Evolutionary conservation across 2,888 invertebrate genomes (phyloP), one percentile per base, ranked within the genome.

Genomic region (Cryptus viduatorius): DNA sequence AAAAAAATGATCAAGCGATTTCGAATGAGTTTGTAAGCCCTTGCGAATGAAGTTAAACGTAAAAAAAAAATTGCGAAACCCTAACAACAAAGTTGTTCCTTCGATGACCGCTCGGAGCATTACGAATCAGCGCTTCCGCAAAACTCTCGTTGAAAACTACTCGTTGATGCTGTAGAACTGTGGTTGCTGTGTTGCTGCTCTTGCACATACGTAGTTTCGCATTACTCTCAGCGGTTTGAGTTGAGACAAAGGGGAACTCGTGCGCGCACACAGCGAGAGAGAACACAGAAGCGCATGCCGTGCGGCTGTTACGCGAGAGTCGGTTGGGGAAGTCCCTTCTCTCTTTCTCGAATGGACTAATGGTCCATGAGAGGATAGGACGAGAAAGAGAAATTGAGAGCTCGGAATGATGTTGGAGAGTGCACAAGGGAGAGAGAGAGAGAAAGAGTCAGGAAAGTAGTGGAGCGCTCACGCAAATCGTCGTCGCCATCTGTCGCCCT

Each of bases 401-500:
- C 79, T 65, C 29, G 64, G 16, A 46, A 73, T 42, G 46, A 37
- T 37, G 73, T 78, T 56, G 67, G 37, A 78, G 82, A 72, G 68
- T 44, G 61, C 76, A 61, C 50, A 77, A 77, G 71, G 76, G 80
- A 76, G 72, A 76, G 65, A 29, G n/a, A 48, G 67, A 31, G 44
- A 19, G 46, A 8, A 19, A 29, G 69, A 19, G 61, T 19, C 8
- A 61, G 83, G 78, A 69, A 71, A 75, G 69, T 78, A 79, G 67
- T 31, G 69, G 73, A 68, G 77, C 73, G 77, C 83, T 83, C 82
- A 79, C 82, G 84, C 84, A 84, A 84, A 84, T 84, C 76, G 84
- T 84, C 84, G 82, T 79, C 75, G 82, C 84, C 84, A 84, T 84
- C 84, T 84, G 84, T 84, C 84, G 78, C 81, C 73, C 84, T 81